Conservation (phyloP, 2,113 vertebrate genomes). For the Halcyon malimbica region DNA sequence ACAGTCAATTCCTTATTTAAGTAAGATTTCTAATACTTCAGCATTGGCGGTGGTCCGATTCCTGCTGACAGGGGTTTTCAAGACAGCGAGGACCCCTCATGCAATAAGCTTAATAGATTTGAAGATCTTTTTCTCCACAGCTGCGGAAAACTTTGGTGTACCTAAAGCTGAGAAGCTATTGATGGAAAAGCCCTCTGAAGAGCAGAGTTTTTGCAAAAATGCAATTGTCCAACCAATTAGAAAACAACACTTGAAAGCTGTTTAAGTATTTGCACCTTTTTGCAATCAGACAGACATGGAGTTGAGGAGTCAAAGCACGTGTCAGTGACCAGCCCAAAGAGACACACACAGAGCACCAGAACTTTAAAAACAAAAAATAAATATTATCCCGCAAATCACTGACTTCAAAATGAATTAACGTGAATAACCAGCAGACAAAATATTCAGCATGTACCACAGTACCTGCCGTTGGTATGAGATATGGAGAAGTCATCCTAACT, state of each 20-base stretch:
- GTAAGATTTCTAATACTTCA: neutral
- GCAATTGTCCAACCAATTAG: rapidly evolving
- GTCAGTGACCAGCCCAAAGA: neutral
- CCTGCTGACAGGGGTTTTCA: neutral
- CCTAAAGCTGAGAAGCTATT: neutral
- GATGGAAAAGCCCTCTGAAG: neutral
- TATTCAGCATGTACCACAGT: neutral
- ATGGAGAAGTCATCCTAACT: neutral
- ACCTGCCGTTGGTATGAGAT: neutral
- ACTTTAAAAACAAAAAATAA: neutral
- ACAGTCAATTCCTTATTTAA: neutral
- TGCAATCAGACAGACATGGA: neutral
- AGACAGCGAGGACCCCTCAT: neutral
- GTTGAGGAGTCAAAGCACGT: neutral
- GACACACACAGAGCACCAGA: neutral
- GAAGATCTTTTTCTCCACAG: neutral
- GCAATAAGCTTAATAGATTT: neutral
- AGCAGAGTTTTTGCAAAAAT: neutral
- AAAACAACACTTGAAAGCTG: neutral
- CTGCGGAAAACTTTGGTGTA: neutral
- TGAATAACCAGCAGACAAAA: neutral
- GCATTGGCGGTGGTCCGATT: neutral
- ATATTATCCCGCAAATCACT: neutral
- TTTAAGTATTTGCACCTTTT: neutral
- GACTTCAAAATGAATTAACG: neutral